A percentile compares a stretch with the other conserved stretches of the same genome.
These are phyloP conservation scores for Carassius gibelio DNA, from an alignment of 2,113 vertebrate genomes.

Conservation along the genomic window DNA sequence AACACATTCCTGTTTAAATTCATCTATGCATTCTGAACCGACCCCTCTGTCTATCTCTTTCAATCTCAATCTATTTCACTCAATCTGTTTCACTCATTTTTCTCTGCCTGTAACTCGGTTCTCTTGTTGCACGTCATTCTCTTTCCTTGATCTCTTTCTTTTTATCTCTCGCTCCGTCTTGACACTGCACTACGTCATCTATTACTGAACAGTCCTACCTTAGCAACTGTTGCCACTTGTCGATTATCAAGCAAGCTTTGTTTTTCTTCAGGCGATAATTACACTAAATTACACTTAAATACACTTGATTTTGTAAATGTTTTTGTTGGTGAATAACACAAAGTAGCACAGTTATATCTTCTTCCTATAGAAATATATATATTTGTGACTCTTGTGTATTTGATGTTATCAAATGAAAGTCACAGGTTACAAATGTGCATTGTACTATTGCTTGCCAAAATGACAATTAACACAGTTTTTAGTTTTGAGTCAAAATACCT, in stretches of 20 bases:
- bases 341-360: neutral
- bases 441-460: neutral
- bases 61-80: neutral
- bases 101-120: neutral
- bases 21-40: neutral
- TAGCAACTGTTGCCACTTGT: neutral
- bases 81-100: neutral
- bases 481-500: neutral
- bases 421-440: no score
- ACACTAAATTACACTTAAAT: neutral
- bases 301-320: neutral
- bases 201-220: neutral
- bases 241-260: neutral
- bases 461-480: neutral
- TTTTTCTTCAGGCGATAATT: neutral
- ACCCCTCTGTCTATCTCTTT: neutral
- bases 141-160: neutral
- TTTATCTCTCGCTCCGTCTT: neutral
- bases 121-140: neutral
- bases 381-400: neutral
- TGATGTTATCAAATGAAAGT: neutral
- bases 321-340: neutral
- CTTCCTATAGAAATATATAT: neutral
- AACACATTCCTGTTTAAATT: conserved; percentile 8
- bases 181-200: neutral